Evolutionary conservation across 1,140 invertebrate species (phyloP), one percentile per base, ranked within the genome.

Genomic region (Lucilia cuprina): DNA sequence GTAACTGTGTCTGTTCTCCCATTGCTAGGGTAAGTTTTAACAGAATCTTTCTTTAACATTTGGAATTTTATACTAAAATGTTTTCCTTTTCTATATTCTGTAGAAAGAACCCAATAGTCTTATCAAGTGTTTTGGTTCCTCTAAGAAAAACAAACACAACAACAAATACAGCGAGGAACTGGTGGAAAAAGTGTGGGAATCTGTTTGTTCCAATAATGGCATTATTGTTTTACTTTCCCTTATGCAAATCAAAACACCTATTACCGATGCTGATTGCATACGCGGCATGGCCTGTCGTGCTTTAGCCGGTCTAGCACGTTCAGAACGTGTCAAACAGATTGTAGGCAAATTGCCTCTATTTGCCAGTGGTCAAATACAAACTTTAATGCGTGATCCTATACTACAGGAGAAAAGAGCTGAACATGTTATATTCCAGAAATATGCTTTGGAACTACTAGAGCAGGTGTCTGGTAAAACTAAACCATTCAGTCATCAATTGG

Each of bases 351-450:
- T 99, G 74, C 97, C 98, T 7, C 93, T 99, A 77, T 98, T 99
- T 91, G 97, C 96, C 41, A 96, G 95, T 89, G 97, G 97, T 12
- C 97, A 98, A 88, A 93, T 99, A 84, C 97, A 99, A 91, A 94
- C 94, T 74, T 91, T 99, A 30, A 99, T 99, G 96, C 95, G 97
- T 85, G 98, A 99, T 92, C 98, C 99, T 34, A 97, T 97, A 85
- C 92, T 99, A 1, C 97, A 99, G 92, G 99, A 99, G 91, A 99
- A 98, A 91, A 93, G 97, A 0, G 95, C 96, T 85, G 98, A 99
- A 87, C 98, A 99, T 92, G 96, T 98, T 0, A 95, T 95, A 89
- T 99, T 99, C 92, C 98, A 99, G 91, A 98, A 98, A 90, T 97
- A 98, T 91, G 97, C 98, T 5, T 92, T 98, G 19, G 96, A 98